Percentiles rank a stretch among this genome's conserved stretches.
These are phyloP conservation scores for Willisornis vidua DNA, from an alignment of 2,113 vertebrate species.

Conservation along the genomic window DNA sequence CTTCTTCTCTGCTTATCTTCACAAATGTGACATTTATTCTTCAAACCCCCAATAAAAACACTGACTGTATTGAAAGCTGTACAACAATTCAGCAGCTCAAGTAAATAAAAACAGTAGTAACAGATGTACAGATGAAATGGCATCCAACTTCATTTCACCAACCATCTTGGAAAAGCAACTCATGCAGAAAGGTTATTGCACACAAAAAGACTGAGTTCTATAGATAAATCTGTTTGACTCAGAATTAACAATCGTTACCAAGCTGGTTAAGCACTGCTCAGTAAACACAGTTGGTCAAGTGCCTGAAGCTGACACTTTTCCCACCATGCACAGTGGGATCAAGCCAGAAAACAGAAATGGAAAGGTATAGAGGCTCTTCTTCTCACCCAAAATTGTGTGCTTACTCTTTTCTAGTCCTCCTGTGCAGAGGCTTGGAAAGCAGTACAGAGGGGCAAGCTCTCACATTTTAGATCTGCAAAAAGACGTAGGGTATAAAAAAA, in stretches of 20 bases:
- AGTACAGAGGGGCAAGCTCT: background rate
- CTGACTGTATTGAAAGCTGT: background rate
- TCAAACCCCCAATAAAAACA: background rate
- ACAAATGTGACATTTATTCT: background rate
- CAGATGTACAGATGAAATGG: conserved; percentile 22
- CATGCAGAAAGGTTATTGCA: conserved; percentile 12
- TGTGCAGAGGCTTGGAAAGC: background rate
- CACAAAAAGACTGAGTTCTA: background rate
- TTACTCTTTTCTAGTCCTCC: background rate
- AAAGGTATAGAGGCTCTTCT: background rate
- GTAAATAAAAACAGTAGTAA: conserved; percentile 46
- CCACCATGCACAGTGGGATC: background rate
- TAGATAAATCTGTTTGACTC: background rate
- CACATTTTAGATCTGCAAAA: background rate
- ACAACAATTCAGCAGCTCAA: conserved; percentile 16
- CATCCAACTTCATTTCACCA: conserved; percentile 8
- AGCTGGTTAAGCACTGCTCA: background rate
- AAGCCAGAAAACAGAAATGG: background rate
- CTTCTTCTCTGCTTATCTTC: background rate
- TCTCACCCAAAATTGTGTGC: background rate
- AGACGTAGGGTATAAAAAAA: background rate
- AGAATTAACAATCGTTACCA: background rate
- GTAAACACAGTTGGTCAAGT: background rate
- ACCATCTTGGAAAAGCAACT: conserved; percentile 1
- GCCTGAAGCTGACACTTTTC: background rate